phyloP scores from a whole-genome alignment of 2,888 invertebrate species.

The Ypsolopha scabrella region DNA sequence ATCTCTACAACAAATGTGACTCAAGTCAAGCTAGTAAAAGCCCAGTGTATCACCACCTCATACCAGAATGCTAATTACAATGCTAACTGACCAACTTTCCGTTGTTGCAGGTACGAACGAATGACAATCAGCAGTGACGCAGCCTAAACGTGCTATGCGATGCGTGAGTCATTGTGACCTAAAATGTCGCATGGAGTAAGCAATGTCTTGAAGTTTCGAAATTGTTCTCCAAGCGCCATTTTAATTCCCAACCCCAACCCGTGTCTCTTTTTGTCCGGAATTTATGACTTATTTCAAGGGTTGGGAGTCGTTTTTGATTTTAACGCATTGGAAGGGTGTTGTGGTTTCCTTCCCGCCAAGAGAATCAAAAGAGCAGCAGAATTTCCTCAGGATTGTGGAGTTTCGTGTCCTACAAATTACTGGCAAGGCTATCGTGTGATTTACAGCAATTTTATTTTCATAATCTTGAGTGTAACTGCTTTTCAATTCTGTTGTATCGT shows the following conservation, averaged over 20 bases:
- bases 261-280: background rate
- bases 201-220: too few relatives aligned
- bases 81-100: conserved; percentile 33
- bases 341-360: conserved; percentile 40
- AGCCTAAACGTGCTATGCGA: conserved; percentile 21
- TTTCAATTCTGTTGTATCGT: too few relatives aligned
- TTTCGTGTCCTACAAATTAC: conserved; percentile 19
- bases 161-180: conserved; percentile 51
- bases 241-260: conserved; percentile 9
- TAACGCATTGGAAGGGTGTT: conserved; percentile 9
- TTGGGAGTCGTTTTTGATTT: too few relatives aligned
- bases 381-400: conserved; percentile 32
- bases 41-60: too few relatives aligned
- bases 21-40: too few relatives aligned
- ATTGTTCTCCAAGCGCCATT: conserved; percentile 27
- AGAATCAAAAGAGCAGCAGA: conserved; percentile 32
- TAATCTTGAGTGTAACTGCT: too few relatives aligned
- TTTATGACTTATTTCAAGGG: too few relatives aligned
- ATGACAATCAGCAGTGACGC: conserved; percentile 49
- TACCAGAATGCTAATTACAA: conserved; percentile 14
- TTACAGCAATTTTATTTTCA: conserved; percentile 10
- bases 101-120: conserved; percentile 51
- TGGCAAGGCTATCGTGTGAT: conserved; percentile 44
- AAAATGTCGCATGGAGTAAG: conserved; percentile 32
- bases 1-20: too few relatives aligned